phyloP scores from a whole-genome alignment of 1,140 invertebrate species.

The Trichomalopsis sarcophagae region DNA sequence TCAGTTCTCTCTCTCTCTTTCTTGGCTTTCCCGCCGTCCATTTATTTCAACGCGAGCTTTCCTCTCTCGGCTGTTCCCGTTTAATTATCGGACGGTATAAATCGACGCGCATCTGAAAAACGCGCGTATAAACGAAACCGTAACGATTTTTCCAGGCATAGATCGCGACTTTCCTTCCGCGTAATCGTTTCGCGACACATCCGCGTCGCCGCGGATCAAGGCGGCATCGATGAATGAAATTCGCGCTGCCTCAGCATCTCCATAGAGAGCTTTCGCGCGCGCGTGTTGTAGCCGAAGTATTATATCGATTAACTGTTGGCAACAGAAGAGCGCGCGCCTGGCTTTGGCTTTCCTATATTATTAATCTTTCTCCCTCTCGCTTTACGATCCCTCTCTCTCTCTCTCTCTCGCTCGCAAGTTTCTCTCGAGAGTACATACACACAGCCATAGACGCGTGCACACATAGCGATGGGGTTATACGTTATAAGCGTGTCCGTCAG shows the following conservation, averaged over 20 bases:
- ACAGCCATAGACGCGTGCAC: not conserved
- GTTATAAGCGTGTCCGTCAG: conserved; percentile 48
- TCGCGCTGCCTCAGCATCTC: conserved; percentile 6
- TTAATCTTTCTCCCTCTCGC: conserved; percentile 70
- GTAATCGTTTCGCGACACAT: too few species aligned
- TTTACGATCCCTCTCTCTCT: conserved; percentile 26
- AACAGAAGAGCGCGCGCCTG: conserved; percentile 70
- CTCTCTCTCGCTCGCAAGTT: conserved; percentile 34
- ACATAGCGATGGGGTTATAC: not conserved
- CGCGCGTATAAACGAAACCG: too few species aligned
- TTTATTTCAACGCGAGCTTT: not conserved
- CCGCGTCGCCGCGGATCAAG: too few species aligned
- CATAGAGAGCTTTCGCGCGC: not conserved
- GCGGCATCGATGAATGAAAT: conserved; percentile 38
- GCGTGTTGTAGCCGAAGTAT: conserved; percentile 63
- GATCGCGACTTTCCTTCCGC: not conserved
- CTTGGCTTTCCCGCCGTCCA: conserved; percentile 21
- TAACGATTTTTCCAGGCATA: not conserved
- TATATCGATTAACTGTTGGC: conserved; percentile 75
- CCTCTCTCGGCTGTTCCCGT: not conserved
- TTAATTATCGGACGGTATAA: not conserved
- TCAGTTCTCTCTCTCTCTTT: conserved; percentile 59
- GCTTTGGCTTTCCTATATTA: conserved; percentile 73
- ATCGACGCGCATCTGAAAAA: not conserved
- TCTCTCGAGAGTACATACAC: not conserved